Conservation (phyloP, 2,888 invertebrate genomes). For the Timandra comae region DNA sequence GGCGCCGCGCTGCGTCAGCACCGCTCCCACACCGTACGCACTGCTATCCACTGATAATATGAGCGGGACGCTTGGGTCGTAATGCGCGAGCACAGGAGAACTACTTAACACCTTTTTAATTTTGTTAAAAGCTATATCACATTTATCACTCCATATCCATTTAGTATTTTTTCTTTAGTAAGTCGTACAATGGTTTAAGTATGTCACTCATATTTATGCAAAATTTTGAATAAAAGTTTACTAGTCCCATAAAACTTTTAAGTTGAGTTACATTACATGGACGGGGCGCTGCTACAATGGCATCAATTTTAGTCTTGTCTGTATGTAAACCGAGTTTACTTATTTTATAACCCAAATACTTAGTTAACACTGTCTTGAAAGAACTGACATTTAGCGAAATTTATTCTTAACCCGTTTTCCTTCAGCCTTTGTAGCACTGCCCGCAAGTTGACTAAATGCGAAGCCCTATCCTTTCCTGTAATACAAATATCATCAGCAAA, state of each 20-base stretch:
- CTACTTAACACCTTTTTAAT: conserved; percentile 9
- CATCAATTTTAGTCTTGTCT: conserved; percentile 12
- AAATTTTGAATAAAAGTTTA: conserved; percentile 21
- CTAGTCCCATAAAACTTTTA: conserved; percentile 18
- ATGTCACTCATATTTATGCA: conserved; percentile 15
- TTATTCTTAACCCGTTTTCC: conserved; percentile 2
- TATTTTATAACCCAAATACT: conserved; percentile 20
- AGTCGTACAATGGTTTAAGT: conserved; percentile 14
- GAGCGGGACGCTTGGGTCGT: conserved; percentile 8
- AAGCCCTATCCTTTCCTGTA: neutral
- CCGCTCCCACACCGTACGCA: conserved; percentile 22
- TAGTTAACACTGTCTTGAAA: conserved; percentile 5
- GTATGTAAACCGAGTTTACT: conserved; percentile 14
- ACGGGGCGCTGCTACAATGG: conserved; percentile 9
- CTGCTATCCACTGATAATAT: conserved; percentile 23
- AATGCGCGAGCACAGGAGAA: conserved; percentile 14
- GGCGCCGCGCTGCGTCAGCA: conserved; percentile 16
- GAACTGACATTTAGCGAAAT: conserved; percentile 3
- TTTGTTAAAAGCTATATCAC: conserved; percentile 8
- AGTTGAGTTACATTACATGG: conserved; percentile 13
- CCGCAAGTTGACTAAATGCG: neutral
- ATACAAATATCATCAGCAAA: conserved; percentile 5
- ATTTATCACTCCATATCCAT: conserved; percentile 14
- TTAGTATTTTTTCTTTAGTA: conserved; percentile 11
- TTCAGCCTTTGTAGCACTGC: neutral